Evolutionary conservation across 64 coral and sea anemone genomes (phyloP), one percentile per base, ranked within the genome.

Genomic region (Orbicella faveolata): DNA sequence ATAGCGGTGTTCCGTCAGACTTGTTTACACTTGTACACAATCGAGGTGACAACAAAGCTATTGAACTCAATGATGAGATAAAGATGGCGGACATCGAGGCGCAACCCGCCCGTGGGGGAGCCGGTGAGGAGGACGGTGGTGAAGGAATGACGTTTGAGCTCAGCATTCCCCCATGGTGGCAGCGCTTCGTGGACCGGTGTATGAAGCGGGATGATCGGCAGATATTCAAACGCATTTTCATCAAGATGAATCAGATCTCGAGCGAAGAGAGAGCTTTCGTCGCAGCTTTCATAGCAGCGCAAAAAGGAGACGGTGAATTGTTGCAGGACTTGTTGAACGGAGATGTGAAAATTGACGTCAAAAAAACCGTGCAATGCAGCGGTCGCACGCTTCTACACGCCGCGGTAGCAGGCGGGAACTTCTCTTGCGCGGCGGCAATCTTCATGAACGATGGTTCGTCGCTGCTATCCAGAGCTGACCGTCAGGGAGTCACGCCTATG

Each of bases 211-310:
- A 92, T 14, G 88, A 87, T n/a, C 83, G 87, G 33, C 90, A 92
- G 62, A 92, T 86, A 15, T 78, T 84, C 51, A 86, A 84, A 48
- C 78, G 90, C 37, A 72, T 92, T 57, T 61, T 72, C 3, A 79
- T 92, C 4, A 92, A 87, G 87, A 92, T 92, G 90, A 92, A 92
- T 72, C 90, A 92, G 62, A 92, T 92, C 48, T 87, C 83, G 62
- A 76, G 83, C 17, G 90, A 92, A 30, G 90, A 92, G 61, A 87
- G 90, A 73, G 83, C 86, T 18, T 92, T 92, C 36, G 90, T 92
- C 17, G 90, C 90, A 18, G 90, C 84, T 5, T 92, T 92, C 79
- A 92, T 92, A 61, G 90, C 83, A 73, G 90, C 90, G 18, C 86
- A 86, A n/a, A 79, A 86, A 88, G 90, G 90, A 2, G 72, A 92